Evolutionary conservation across 2,888 invertebrate genomes (phyloP), one percentile per base, ranked within the genome.

Genomic region (Bombylius discolor): DNA sequence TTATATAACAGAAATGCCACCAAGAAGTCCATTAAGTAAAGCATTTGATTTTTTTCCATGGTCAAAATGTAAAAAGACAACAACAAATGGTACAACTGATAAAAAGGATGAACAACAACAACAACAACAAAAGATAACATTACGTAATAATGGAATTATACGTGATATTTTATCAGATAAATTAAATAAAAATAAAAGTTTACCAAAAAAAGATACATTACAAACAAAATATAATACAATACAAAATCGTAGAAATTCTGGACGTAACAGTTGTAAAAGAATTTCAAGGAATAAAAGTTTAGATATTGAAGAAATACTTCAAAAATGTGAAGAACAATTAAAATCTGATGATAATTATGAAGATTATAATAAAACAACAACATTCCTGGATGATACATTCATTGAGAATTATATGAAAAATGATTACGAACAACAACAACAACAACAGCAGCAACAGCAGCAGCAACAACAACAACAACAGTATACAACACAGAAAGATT

Each of bases 11-110:
- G 32, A 32, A 13, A 36, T 46, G 5, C 54, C 61, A 14, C 62
- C 68, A 12, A 67, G 68, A 33, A 71, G 71, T 58, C 70, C 72
- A 55, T 71, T 73, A 8, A 71, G 68, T 54, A 73, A 71, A 61
- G 72, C 73, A 46, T 71, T 73, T 55, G 73, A 73, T 53, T 73
- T 73, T 51, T 62, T 73, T 13, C 70, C 72, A 42, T 73, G 73
- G 73, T 53, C 58, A 36, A 58, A 69, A 12, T 65, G 69, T 47
- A 69, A 69, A 52, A 46, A 45, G 44, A n/a, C 33, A 52, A 12
- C 36, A 49, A 23, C 34, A 45, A 14, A 31, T 46, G 44, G 47
- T 52, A 44, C 58, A 5, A 48, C 56, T 7, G 58, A 63, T 4
- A 60, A 62, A 5, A 62, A 62, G 55, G 62, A 61, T 34, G 61